Base-by-base conservation (phyloP, 2,797 vertebrate species). In the Merluccius polli region DNA sequence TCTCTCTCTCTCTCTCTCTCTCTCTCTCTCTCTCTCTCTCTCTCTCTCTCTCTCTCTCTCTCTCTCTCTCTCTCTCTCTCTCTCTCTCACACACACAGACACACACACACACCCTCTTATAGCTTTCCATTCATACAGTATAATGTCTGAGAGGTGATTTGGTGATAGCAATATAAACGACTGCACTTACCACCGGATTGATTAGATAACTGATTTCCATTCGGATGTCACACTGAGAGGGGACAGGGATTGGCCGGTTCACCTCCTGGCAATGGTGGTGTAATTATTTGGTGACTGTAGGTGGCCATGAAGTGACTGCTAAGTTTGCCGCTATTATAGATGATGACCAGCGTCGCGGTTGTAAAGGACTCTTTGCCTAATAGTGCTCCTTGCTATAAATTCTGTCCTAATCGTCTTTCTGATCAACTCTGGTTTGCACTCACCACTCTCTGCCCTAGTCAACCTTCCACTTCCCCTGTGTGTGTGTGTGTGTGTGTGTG, bases 21-120 rank as follows among this genome's bases (percentile, higher is more conserved):
- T 73, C 30, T 35, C 41, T 24, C 48, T 79, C 65, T 31, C n/a
- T 11, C 38, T n/a, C 27, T 78, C 48, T 59, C 48, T 59, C 13
- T 67, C 63, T 82, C 77, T 76, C 77, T 79, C 75, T 81, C 38
- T 2, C 21, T 77, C 76, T 80, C 69, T 78, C 78, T 82, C 77
- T 79, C 83, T 83, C 84, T 79, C 63, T 65, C 74, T 69, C 33
- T 65, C 44, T 75, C 59, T 76, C 68, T 32, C 35, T 63, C 44
- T 68, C 36, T 67, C 32, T 29, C 11, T 52, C 68, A 7, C 36
- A 3, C 3, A 8, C 33, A 38, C 36, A 38, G 36, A 38, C 36
- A 12, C 36, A 38, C 38, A 44, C 11, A 3, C 38, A 44, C 12
- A 44, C 13, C 3, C 38, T 44, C n/a, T n/a, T n/a, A n/a, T n/a